Conservation (phyloP, 1,140 invertebrate genomes). For the Samia ricini region DNA sequence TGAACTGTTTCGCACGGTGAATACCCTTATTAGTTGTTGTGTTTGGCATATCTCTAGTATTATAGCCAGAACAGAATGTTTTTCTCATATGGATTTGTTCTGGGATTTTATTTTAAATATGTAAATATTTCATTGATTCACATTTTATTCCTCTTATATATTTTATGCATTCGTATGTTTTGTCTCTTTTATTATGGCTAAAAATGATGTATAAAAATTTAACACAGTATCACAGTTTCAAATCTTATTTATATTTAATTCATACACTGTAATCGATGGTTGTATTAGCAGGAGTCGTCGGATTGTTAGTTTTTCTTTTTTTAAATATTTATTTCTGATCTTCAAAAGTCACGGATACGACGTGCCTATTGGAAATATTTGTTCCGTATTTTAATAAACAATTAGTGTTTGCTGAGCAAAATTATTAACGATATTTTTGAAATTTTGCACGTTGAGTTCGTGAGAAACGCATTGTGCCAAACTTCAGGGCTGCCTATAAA, state of each 20-base stretch:
- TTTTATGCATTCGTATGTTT: no score
- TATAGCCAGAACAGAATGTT: no score
- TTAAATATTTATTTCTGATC: background rate
- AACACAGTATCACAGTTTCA: no score
- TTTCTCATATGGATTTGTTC: no score
- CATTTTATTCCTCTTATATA: no score
- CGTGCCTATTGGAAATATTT: background rate
- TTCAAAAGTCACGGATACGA: background rate
- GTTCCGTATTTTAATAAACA: background rate
- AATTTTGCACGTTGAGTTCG: background rate
- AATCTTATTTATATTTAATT: no score
- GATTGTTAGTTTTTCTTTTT: background rate
- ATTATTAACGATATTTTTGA: background rate
- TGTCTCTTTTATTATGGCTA: no score
- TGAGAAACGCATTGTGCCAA: background rate
- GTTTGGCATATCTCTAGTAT: background rate
- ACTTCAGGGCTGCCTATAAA: conserved; percentile 10
- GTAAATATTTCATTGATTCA: no score
- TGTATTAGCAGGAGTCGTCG: background rate
- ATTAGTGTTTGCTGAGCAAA: background rate
- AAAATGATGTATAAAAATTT: no score
- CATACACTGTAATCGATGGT: background rate
- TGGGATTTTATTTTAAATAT: no score
- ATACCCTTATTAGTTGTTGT: conserved; percentile 9
- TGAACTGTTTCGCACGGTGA: background rate